phyloP scores from a whole-genome alignment of 2,113 vertebrate genomes.

The Rhinoderma darwinii region DNA sequence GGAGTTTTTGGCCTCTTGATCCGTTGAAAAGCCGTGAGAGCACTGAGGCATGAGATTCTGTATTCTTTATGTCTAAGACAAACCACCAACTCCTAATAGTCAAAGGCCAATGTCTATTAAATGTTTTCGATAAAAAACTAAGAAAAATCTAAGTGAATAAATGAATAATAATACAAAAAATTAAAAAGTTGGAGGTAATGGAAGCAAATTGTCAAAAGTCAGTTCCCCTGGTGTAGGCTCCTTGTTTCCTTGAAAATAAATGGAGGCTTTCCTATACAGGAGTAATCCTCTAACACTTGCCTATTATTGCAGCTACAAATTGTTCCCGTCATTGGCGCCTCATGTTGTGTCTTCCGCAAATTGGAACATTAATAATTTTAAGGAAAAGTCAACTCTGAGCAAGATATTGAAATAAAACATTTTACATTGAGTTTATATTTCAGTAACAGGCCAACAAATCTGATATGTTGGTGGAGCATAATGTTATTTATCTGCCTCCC shows the following conservation, averaged over 20 bases:
- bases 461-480: no score
- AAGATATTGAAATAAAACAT: not conserved
- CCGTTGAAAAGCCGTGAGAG: not conserved
- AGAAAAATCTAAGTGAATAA: no score
- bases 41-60: no score
- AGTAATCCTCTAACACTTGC: not conserved
- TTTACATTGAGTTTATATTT: not conserved
- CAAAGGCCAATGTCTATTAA: no score
- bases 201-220: not conserved
- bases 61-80: no score
- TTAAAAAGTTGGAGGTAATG: no score
- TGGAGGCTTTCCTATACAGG: not conserved
- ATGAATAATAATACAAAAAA: no score
- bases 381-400: not conserved
- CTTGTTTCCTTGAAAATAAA: not conserved
- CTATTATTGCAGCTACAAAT: conserved; percentile 6
- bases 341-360: conserved; percentile 3
- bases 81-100: no score
- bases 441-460: not conserved
- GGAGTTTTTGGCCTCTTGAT: not conserved
- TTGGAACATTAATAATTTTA: conserved; percentile 25
- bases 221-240: not conserved
- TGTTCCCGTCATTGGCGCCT: not conserved
- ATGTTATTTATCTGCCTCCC: no score
- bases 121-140: no score